Evolutionary conservation across 2,888 invertebrate genomes (phyloP), one percentile per base, ranked within the genome.

Genomic region (Dryobotodes eremita): DNA sequence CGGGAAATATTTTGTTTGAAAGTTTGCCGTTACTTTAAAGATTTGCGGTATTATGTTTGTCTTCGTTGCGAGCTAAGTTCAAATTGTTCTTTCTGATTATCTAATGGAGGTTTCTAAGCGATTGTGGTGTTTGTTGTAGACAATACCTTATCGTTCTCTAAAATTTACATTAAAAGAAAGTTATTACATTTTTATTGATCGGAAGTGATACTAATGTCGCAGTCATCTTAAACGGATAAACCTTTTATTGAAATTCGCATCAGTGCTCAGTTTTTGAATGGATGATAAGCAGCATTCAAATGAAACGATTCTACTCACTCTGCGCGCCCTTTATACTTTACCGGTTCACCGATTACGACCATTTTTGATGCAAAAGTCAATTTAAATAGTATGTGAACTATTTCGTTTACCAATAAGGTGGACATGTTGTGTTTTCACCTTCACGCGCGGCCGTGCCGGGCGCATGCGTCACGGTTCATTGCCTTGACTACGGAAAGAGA

Each of bases 401-500:
- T 89, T 82, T 82, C 70, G 82, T 80, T 77, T 80, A 83, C 85
- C 79, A 85, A 79, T 82, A 79, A 86, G 83, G 88, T 88, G 71
- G 88, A 89, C 80, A 88, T 89, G 83, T 80, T 89, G 83, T 80
- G 86, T 77, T 88, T 87, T 91, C 83, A 89, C 82, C 83, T 87
- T 88, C 82, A 86, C 65, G 80, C 80, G 50, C 71, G 80, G 83
- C 88, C 88, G 83, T 85, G 90, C 89, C 88, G 88, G 89, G 89
- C 85, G 88, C 90, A 92, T 91, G 94, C 94, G 96, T 96, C 95
- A 95, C 93, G 95, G 96, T 96, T 96, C 96, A 96, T 95, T 95
- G 96, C 96, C 96, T 96, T 96, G 95, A 95, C 90, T 94, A 92
- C 94, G 94, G 94, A 95, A 95, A 95, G 95, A 94, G 93, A 93